These are phyloP conservation scores for Pharmacophagus antenor DNA, from an alignment of 2,888 invertebrate species.

Conservation along the genomic window DNA sequence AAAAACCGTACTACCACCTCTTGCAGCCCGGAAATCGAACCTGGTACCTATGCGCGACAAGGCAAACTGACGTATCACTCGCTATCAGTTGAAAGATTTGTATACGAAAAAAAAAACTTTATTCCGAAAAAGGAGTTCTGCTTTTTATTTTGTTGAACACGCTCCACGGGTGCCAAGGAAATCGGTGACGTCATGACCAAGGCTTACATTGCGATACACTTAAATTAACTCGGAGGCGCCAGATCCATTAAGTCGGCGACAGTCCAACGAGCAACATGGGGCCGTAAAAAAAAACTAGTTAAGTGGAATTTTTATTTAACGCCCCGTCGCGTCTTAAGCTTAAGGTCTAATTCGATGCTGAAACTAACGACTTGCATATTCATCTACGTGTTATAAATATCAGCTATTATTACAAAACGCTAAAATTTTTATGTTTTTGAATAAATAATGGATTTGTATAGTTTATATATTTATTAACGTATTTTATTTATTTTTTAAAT, in stretches of 20 bases:
- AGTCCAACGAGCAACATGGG: slow-evolving; percentile 27
- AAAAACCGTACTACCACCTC: too few species aligned
- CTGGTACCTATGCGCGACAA: too few species aligned
- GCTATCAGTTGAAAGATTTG: too few species aligned
- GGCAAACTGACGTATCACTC: too few species aligned
- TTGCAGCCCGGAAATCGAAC: too few species aligned
- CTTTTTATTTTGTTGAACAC: neutral
- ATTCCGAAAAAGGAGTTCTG: too few species aligned
- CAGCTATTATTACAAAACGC: neutral
- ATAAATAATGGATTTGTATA: too few species aligned
- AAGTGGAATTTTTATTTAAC: slow-evolving; percentile 28
- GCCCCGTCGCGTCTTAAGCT: slow-evolving; percentile 20
- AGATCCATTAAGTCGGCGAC: slow-evolving; percentile 27
- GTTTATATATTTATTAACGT: too few species aligned
- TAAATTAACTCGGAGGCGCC: slow-evolving; percentile 27
- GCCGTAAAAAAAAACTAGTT: slow-evolving; percentile 24
- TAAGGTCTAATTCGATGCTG: neutral
- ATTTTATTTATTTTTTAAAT: too few species aligned
- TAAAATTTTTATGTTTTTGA: too few species aligned
- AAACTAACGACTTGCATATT: neutral
- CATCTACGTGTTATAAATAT: neutral
- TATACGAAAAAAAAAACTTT: neutral
- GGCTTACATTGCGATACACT: slow-evolving; percentile 18
- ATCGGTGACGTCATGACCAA: slow-evolving; percentile 12
- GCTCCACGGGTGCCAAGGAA: slow-evolving; percentile 12